phyloP scores from a whole-genome alignment of 2,113 vertebrate species.

The Lampris incognitus region DNA sequence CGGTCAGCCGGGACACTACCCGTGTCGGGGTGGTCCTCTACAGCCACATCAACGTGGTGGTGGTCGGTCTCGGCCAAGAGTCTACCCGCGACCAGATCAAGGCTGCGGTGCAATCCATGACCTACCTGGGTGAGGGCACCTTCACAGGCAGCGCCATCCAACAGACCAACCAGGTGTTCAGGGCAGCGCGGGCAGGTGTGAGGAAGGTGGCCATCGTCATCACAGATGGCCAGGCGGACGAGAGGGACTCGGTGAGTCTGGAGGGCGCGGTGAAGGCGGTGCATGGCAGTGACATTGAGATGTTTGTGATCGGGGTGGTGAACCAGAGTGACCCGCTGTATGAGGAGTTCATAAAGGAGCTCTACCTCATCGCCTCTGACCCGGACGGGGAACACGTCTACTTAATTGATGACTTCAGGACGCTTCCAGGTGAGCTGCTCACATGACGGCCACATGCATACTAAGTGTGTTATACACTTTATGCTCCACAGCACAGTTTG shows the following conservation, averaged over 20 bases:
- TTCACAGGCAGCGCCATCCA: slow-evolving; percentile 86
- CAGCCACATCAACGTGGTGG: slow-evolving; percentile 82
- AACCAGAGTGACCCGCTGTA: slow-evolving; percentile 82
- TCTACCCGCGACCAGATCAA: slow-evolving; percentile 81
- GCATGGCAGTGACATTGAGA: slow-evolving; percentile 77
- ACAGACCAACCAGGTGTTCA: slow-evolving; percentile 79
- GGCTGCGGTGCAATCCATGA: slow-evolving; percentile 81
- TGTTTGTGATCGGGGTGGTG: slow-evolving; percentile 87
- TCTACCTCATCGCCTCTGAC: slow-evolving; percentile 86
- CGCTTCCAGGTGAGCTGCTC: slow-evolving; percentile 82
- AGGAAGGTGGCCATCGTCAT: slow-evolving; percentile 87
- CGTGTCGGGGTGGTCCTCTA: slow-evolving; percentile 87
- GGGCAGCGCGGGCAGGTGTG: slow-evolving; percentile 66
- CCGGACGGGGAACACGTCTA: slow-evolving; percentile 84
- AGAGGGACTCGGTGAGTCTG: slow-evolving; percentile 79
- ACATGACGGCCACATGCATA: not conserved
- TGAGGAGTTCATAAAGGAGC: slow-evolving; percentile 82
- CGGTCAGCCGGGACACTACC: slow-evolving; percentile 54
- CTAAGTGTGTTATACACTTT: too few species aligned
- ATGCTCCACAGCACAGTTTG: too few species aligned
- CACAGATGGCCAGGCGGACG: slow-evolving; percentile 87
- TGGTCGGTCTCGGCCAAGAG: slow-evolving; percentile 80
- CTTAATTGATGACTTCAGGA: slow-evolving; percentile 85
- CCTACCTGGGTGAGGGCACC: slow-evolving; percentile 88
- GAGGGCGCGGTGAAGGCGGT: slow-evolving; percentile 73